Percentiles rank a stretch among this genome's conserved stretches.
Evolutionary conservation across 2,113 vertebrate species (phyloP).

Genomic region (Vombatus ursinus): DNA sequence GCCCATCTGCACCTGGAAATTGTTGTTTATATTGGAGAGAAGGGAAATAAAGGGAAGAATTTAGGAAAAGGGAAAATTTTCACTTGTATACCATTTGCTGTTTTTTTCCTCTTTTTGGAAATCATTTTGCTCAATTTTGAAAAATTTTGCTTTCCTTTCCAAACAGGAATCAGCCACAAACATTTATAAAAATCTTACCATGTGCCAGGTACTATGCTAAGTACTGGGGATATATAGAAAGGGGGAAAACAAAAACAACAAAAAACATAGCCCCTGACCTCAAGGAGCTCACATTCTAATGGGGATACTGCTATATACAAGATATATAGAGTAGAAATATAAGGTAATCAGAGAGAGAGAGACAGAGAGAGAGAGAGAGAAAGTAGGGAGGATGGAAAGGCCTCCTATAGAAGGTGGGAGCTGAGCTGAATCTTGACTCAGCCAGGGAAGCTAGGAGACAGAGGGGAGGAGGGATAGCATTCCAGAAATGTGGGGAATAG

Average conservation of each 20-base stretch:
- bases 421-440: background rate
- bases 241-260: background rate
- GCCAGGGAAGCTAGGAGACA: background rate
- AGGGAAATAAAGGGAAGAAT: background rate
- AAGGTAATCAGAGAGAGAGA: background rate
- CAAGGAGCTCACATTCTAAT: background rate
- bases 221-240: background rate
- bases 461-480: background rate
- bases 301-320: background rate
- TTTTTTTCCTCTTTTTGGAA: background rate
- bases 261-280: background rate
- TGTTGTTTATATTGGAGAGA: conserved; percentile 10
- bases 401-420: background rate
- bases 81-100: background rate
- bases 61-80: background rate
- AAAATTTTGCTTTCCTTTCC: background rate
- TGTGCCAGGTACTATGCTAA: background rate
- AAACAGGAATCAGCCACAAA: background rate
- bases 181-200: background rate
- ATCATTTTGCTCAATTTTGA: background rate
- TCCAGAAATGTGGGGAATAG: background rate
- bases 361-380: background rate
- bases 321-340: background rate
- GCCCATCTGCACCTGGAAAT: background rate
- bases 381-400: background rate